Base-by-base conservation (phyloP, 2,888 invertebrate species). In the Heteromurus nitidus region DNA sequence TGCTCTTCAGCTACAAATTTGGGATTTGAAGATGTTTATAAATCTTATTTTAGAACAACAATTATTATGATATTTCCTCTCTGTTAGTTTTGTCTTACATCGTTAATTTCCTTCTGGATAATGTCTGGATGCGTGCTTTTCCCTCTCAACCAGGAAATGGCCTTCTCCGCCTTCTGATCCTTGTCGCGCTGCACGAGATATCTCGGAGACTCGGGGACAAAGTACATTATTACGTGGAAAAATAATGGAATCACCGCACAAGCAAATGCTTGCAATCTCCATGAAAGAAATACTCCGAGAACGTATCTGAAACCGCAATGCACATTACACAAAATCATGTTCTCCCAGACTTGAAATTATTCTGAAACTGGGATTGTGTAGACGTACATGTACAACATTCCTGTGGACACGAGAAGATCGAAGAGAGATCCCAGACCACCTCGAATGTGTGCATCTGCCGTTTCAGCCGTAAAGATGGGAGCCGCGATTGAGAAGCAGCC, bases 391-490 rank as follows among this genome's bases (percentile, higher is more conserved):
- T 86, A 86, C 47, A 88, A 55, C 84, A 88, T 84, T 53, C 88
- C 88, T n/a, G 86, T 72, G 24, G 87, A 86, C 28, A 86, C 82
- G 81, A 87, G 84, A 60, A 88, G 83, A 73, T 88, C 87, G 72
- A 90, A 89, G 5, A 89, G 88, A 0, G 90, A 88, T 16, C 90
- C 90, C 2, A 90, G 86, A 50, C 89, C 88, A 0, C 90, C 91
- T 31, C 90, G 86, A 62, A 89, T 87, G 22, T 89, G 88, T 22
- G 88, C 88, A 16, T 89, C 89, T 1, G 90, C 88, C 9, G 89
- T 89, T 85, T 91, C 91, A 7, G 90, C 89, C 36, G 90, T 88
- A 84, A 90, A 91, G 55, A 90, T 88, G 1, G 90, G 90, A n/a
- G 88, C 88, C 22, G 88, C 88, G 0, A 90, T 88, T 2, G 89